phyloP scores from a whole-genome alignment of 2,113 vertebrate species.

The Aleadryas rufinucha region DNA sequence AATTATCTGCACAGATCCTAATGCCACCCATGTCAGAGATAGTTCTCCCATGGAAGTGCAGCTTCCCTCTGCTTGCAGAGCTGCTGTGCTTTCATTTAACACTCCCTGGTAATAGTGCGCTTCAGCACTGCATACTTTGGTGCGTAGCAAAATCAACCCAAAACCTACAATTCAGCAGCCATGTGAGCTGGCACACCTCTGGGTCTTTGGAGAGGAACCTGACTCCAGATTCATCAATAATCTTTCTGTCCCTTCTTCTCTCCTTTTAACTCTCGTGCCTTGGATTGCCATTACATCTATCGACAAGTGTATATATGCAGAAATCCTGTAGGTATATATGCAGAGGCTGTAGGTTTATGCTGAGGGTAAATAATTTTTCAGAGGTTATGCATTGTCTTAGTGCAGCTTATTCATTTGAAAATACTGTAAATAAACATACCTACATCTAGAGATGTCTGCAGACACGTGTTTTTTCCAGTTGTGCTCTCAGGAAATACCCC shows the following conservation, averaged over 20 bases:
- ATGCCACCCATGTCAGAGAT: background rate
- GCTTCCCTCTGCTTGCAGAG: background rate
- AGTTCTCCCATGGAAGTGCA: background rate
- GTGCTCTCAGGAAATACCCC: background rate
- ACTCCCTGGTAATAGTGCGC: fast-evolving
- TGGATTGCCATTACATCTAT: background rate
- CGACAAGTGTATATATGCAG: background rate
- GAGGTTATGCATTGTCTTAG: background rate
- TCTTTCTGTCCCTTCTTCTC: background rate
- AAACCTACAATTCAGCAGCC: background rate
- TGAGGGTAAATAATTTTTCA: background rate
- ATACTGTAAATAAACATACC: background rate
- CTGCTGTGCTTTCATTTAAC: background rate
- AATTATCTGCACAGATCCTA: background rate
- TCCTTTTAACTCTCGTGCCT: background rate
- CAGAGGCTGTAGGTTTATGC: background rate
- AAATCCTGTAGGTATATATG: background rate
- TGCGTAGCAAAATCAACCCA: background rate
- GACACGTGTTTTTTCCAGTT: background rate
- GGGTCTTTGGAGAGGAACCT: background rate
- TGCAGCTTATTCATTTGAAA: background rate
- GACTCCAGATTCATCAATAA: background rate
- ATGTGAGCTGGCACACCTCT: fast-evolving
- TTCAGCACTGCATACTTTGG: background rate
- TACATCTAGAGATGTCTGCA: background rate